These are phyloP conservation scores for Bacillus rossius DNA, from an alignment of 1,140 invertebrate genomes.

Conservation along the genomic window DNA sequence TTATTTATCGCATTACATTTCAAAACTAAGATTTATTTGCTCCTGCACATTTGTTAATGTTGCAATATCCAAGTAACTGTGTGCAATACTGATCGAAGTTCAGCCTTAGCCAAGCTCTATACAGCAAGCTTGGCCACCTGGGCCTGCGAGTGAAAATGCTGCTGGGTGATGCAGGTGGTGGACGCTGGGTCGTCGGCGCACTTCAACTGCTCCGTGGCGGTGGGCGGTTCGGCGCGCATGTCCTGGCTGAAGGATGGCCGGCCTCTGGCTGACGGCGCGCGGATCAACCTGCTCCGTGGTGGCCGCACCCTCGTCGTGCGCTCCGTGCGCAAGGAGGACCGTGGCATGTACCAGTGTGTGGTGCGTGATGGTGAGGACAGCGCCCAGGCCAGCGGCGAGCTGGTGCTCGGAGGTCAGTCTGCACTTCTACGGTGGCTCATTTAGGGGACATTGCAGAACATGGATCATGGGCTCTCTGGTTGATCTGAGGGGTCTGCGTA, in stretches of 20 bases:
- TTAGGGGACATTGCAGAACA: too few species aligned
- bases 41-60: too few species aligned
- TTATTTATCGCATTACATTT: too few species aligned
- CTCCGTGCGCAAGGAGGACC: slow-evolving; percentile 46
- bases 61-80: too few species aligned
- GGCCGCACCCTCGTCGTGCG: slow-evolving; percentile 53
- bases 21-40: too few species aligned
- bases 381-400: slow-evolving; percentile 42
- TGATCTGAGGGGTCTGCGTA: too few species aligned
- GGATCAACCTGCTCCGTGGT: slow-evolving; percentile 50
- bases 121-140: too few species aligned
- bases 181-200: slow-evolving; percentile 49
- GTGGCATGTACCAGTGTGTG: slow-evolving; percentile 51
- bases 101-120: too few species aligned
- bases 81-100: too few species aligned
- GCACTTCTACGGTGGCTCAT: too few species aligned
- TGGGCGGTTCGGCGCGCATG: slow-evolving; percentile 44
- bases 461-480: too few species aligned
- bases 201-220: slow-evolving; percentile 45
- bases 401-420: slow-evolving; percentile 44
- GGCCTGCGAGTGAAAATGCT: too few species aligned
- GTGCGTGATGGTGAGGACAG: slow-evolving; percentile 39
- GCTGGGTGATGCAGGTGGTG: slow-evolving; percentile 49
- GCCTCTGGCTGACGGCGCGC: slow-evolving; percentile 45
- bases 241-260: slow-evolving; percentile 57